Evolutionary conservation across 2,113 vertebrate species (phyloP).

Genomic region (Burhinus bistriatus): DNA sequence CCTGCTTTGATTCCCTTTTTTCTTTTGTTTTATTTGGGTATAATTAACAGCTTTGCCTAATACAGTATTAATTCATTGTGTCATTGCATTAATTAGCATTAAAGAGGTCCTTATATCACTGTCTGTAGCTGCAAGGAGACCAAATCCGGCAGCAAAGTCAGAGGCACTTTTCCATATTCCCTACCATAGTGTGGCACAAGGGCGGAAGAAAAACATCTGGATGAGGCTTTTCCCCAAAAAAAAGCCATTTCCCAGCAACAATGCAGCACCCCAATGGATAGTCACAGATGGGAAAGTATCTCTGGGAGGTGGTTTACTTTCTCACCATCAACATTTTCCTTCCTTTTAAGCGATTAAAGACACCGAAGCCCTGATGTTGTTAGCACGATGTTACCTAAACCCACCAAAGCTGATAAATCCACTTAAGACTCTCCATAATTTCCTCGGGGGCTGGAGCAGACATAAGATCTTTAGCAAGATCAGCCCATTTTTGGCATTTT

Average conservation of each 20-base stretch:
- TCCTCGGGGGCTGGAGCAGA: background rate
- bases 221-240: background rate
- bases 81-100: slow-evolving; percentile 73
- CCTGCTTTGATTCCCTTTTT: background rate
- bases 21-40: slow-evolving; percentile 54
- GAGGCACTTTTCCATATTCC: background rate
- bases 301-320: background rate
- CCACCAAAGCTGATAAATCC: slow-evolving; percentile 29
- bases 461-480: background rate
- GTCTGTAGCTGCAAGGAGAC: slow-evolving; percentile 45
- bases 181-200: accelerated
- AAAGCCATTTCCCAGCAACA: background rate
- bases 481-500: background rate
- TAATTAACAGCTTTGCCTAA: slow-evolving; percentile 71
- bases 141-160: slow-evolving; percentile 32
- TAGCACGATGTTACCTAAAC: background rate
- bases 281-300: background rate
- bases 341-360: background rate
- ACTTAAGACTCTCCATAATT: background rate
- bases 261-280: background rate
- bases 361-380: background rate
- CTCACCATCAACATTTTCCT: background rate
- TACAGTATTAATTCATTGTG: slow-evolving; percentile 69
- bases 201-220: accelerated
- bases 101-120: slow-evolving; percentile 69